Evolutionary conservation across 2,113 vertebrate genomes (phyloP), one percentile per base, ranked within the genome.

Genomic region (Syrmaticus mikado): DNA sequence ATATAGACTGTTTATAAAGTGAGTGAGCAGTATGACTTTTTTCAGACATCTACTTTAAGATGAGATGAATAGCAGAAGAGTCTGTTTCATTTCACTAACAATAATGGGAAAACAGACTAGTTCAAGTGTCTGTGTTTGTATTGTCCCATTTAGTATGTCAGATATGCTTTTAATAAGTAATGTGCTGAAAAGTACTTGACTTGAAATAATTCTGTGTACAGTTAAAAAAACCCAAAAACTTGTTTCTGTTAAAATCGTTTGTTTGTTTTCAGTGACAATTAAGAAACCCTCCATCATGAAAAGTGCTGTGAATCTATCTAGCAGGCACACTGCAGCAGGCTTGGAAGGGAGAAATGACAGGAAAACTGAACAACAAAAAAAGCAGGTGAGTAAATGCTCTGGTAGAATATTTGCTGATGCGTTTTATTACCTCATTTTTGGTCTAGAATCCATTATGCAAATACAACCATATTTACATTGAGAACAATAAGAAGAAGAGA

Each of bases 181-280:
- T 67, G 11, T 70, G 74, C 30, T 62, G 75, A 77, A 70, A 91
- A 48, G 19, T 41, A 53, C 8, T 73, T 30, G 53, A 55, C 53
- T 30, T 55, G 53, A 83, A 61, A 52, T 45, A 30, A 41, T 22
- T 8, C 6, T 13, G 2, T 41, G 13, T 32, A 60, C 10, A 1
- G 1, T 53, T 82, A 32, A 32, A 30, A 80, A 76, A 8, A 5
- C 41, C 7, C 45, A 50, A 4, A 21, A 50, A 13, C 22, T 53
- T 53, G 22, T 70, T 87, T 87, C 57, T 9, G n/a, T 79, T 85
- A 30, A 92, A 87, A 74, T 53, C 72, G 30, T 53, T 97, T 86
- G 91, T 89, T 24, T 57, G 96, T 87, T 91, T 88, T 25, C 40
- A 97, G 87, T 46, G 64, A 78, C 21, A 36, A 12, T 25, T 32